Evolutionary conservation across 2,113 vertebrate genomes (phyloP).

Genomic region (Rhinolophus ferrumequinum): DNA sequence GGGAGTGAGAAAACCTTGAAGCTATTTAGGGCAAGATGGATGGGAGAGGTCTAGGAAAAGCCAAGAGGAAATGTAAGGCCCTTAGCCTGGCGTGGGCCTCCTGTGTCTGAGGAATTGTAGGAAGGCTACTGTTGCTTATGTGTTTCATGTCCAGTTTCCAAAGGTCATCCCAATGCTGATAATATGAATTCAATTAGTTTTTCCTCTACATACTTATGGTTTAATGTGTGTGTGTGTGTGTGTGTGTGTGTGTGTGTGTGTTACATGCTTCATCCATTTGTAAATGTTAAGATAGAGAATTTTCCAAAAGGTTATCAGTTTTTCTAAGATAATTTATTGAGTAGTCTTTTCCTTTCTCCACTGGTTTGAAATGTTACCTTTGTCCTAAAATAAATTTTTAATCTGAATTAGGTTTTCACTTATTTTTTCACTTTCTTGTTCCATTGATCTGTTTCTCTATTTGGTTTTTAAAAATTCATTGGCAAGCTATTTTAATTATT

Average conservation of each 20-base stretch:
- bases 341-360: background rate
- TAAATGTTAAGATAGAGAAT: background rate
- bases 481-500: background rate
- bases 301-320: background rate
- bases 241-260: background rate
- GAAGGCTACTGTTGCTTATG: background rate
- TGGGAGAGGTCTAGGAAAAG: background rate
- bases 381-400: background rate
- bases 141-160: background rate
- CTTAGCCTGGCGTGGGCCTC: background rate
- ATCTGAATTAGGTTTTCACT: background rate
- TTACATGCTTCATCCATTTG: background rate
- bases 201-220: background rate
- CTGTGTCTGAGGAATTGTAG: background rate
- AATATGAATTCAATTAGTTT: background rate
- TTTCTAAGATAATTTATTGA: constrained; percentile 34
- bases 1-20: background rate
- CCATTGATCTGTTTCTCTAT: background rate
- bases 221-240: background rate
- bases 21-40: background rate
- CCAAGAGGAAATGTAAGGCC: background rate
- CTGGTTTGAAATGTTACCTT: constrained; percentile 1
- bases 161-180: background rate
- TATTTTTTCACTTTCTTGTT: background rate
- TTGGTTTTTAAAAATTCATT: background rate